phyloP scores from a whole-genome alignment of 2,113 vertebrate genomes.

The Blennius ocellaris region DNA sequence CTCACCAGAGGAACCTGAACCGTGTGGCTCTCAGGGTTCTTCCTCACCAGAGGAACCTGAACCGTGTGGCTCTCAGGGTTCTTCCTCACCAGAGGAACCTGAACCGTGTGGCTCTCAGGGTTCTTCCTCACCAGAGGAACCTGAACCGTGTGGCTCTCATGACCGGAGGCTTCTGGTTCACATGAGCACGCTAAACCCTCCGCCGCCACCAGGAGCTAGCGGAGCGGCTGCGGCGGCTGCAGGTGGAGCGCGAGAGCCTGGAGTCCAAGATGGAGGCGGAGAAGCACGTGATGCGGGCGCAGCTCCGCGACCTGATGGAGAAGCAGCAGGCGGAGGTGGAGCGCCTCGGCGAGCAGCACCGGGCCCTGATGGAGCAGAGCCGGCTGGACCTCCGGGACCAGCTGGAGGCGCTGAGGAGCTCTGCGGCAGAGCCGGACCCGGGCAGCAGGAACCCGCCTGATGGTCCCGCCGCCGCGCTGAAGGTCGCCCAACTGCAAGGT shows the following conservation, averaged over 20 bases:
- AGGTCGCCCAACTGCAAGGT: conserved; percentile 88
- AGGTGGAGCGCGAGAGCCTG: conserved; percentile 88
- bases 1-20: no score
- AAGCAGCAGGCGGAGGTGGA: conserved; percentile 87
- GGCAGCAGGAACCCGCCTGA: neutral
- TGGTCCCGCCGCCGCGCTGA: conserved; percentile 68
- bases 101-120: no score
- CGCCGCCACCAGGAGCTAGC: conserved; percentile 88
- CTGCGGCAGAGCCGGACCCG: conserved; percentile 1
- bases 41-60: no score
- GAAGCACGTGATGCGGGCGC: conserved; percentile 92
- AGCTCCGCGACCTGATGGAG: conserved; percentile 90
- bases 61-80: no score
- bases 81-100: no score
- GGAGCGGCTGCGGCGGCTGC: conserved; percentile 83
- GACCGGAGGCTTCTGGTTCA: no score
- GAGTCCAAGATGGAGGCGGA: conserved; percentile 91
- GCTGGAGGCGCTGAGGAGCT: conserved; percentile 76
- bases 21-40: no score
- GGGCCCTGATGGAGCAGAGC: conserved; percentile 68
- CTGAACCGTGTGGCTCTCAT: no score
- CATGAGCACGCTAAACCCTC: no score
- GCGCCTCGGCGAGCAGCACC: conserved; percentile 69
- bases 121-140: no score
- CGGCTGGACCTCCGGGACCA: conserved; percentile 77